Percentiles rank a stretch among this genome's conserved stretches.
phyloP scores from a whole-genome alignment of 2,797 vertebrate species.

The Rhinichthys osculus region DNA sequence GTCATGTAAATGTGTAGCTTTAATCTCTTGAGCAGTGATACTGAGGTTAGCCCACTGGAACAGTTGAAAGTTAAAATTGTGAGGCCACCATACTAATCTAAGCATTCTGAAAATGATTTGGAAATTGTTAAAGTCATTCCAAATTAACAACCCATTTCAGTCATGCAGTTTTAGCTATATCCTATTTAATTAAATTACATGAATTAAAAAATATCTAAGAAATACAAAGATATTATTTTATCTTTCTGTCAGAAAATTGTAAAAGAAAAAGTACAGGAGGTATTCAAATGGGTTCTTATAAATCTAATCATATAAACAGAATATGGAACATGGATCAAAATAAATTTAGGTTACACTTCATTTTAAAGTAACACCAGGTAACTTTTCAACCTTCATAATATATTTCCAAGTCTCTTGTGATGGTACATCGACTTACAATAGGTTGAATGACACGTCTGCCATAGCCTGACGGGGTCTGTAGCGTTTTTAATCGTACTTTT shows the following conservation, averaged over 20 bases:
- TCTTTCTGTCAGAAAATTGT: background rate
- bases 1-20: conserved; percentile 30
- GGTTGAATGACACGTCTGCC: no score
- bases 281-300: background rate
- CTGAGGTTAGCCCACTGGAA: conserved; percentile 39
- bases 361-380: no score
- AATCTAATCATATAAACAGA: background rate
- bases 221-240: background rate
- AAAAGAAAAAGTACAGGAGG: background rate
- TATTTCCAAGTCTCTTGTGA: no score
- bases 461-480: no score
- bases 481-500: no score
- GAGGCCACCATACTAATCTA: background rate
- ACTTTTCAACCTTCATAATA: no score
- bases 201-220: no score
- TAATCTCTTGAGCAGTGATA: conserved; percentile 7
- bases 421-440: no score
- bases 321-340: background rate
- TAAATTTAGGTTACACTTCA: background rate
- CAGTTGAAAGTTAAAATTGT: conserved; percentile 25
- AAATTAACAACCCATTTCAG: background rate
- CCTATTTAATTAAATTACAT: no score
- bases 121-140: background rate
- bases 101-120: conserved; percentile 6
- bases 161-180: background rate